Evolutionary conservation across 2,797 vertebrate species (phyloP), one percentile per base, ranked within the genome.

Genomic region (Bradypodion pumilum): DNA sequence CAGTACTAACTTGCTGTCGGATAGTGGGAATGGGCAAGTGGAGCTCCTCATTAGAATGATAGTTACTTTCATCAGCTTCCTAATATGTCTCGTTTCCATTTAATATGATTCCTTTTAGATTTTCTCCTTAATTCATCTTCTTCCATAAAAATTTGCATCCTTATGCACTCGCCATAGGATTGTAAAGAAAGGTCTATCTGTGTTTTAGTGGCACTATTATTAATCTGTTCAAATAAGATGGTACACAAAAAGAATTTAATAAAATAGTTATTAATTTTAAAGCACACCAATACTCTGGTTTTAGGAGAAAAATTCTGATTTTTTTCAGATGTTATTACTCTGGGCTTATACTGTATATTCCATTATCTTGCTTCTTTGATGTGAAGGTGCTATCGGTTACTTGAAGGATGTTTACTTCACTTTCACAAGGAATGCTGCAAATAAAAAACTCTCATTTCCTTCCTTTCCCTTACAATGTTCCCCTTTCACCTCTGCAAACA

Each of bases 401-500:
- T 62, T 32, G n/a, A 59, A 46, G 21, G 59, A 76, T 79, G 49
- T 82, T 72, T 80, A 86, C 40, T 88, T 15, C 0, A 0, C 85
- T 59, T 70, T 69, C 82, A 42, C 37, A 74, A 40, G 73, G 79
- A 76, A 81, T 76, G 32, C 65, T 83, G 37, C 73, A 69, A 81
- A 78, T 63, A 81, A 3, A 9, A 0, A 6, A 88, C 27, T 74
- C 40, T 25, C 44, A 59, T 62, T 63, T n/a, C 29, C 66, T 87
- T 90, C 85, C 79, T 75, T 70, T 68, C 37, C 10, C 27, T 37
- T 82, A 62, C 70, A 70, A 0, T 80, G 25, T 59, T 2, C 29
- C 73, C 65, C 83, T 86, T 32, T 78, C 7, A 77, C n/a, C 32
- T 81, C 12, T 66, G 63, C 29, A 90, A 85, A 84, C 1, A 42